A percentile compares a stretch with the other conserved stretches of the same genome.
Evolutionary conservation across 1,140 invertebrate species (phyloP).

Genomic region (Papilio dardanus): DNA sequence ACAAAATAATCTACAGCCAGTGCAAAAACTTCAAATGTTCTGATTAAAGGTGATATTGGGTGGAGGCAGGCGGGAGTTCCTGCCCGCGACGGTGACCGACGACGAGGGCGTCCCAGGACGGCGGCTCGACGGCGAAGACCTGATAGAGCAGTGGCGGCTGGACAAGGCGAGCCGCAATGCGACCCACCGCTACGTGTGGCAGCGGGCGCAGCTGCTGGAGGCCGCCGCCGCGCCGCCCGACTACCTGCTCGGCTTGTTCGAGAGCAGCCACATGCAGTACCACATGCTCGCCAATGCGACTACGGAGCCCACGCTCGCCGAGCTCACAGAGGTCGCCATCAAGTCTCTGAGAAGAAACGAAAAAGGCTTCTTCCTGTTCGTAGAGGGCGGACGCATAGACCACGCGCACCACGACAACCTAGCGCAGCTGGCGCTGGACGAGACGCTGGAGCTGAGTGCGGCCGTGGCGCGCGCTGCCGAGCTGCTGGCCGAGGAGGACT

Average conservation of each 20-base stretch:
- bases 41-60: conserved; percentile 85
- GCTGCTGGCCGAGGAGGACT: conserved; percentile 83
- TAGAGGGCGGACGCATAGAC: conserved; percentile 93
- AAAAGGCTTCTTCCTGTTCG: conserved; percentile 93
- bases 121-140: conserved; percentile 83
- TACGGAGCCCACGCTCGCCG: conserved; percentile 88
- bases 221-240: conserved; percentile 86
- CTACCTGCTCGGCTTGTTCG: conserved; percentile 87
- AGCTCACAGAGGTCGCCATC: conserved; percentile 92
- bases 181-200: conserved; percentile 85
- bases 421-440: conserved; percentile 85
- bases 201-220: conserved; percentile 84
- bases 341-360: conserved; percentile 89
- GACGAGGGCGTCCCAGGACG: conserved; percentile 85
- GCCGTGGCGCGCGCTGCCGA: conserved; percentile 82
- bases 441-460: conserved; percentile 84
- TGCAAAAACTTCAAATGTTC: no score
- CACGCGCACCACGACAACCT: conserved; percentile 89
- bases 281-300: conserved; percentile 69
- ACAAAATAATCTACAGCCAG: no score
- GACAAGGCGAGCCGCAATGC: conserved; percentile 81
- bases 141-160: conserved; percentile 76
- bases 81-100: conserved; percentile 82
- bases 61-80: conserved; percentile 88
- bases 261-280: conserved; percentile 71